Evolutionary conservation across 2,888 invertebrate species (phyloP), one percentile per base, ranked within the genome.

Genomic region (Eristalis arbustorum): DNA sequence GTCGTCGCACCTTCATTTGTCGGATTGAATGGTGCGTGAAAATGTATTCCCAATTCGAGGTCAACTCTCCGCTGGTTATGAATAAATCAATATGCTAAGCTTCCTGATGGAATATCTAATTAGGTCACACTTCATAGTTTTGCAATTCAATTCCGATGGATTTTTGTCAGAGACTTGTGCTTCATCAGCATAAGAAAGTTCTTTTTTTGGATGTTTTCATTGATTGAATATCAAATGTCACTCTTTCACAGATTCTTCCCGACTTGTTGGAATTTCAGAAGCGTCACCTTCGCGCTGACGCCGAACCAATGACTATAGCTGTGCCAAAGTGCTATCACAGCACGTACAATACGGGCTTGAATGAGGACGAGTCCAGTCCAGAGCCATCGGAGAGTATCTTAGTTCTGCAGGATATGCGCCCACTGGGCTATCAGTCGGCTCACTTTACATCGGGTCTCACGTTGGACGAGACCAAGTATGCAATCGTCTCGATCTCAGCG

Each of bases 321-420:
- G 95, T 96, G 57, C 96, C 96, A 59, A 94, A 95, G 67, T 96
- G 96, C 91, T 95, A 95, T 91, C 95, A 95, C 91, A 95, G 95
- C 37, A 94, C 94, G 89, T 95, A 95, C 91, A 94, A 94, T 68
- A 93, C 94, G 5, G 94, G 93, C 13, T 67, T 88, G 31, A 81
- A 82, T 74, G 89, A 89, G 71, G 92, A 93, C 67, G 82, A 83
- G 62, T 91, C 91, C 34, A 92, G 91, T 79, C 90, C 90, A n/a
- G 91, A 92, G 68, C 94, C 94, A 4, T 94, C 95, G 11, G 95
- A 95, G 94, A 96, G 94, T 89, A 95, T 95, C 90, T 94, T 97
- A 37, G 96, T 97, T 14, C 92, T 97, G 88, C 96, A 96, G 92
- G 96, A 97, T 91, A 94, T 96, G 76, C 95, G 95, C 62, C 94